Base-by-base conservation (phyloP, 2,113 vertebrate species). In the Xenopus borealis region DNA sequence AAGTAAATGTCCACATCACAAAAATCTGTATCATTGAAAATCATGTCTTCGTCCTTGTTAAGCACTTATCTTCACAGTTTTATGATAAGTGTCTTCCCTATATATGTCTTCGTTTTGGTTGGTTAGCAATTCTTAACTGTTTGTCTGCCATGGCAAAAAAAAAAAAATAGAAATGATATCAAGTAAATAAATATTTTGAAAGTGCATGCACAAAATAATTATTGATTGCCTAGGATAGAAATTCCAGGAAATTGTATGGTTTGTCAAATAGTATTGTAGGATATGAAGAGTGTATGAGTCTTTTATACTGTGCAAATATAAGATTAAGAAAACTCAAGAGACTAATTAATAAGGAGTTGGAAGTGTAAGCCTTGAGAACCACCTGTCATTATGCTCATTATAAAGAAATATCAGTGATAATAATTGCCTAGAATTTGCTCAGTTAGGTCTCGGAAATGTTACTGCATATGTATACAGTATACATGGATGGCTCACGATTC, bases 61-160 rank as follows among this genome's bases (percentile, higher is more conserved):
- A 40, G 16, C 17, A 23, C 80, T 79, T 67, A 72, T 10, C 13
- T n/a, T 66, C 40, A 18, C 16, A 2, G n/a, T 19, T 0, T 1
- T 7, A 11, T 17, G 23, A 13, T 33, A 7, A 12, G 12, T 27
- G 4, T 14, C 27, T 63, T 27, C 3, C 87, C 83, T 83, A 85
- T 84, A 82, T n/a, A 8, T n/a, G 13, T 16, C 14, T 55, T n/a
- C 85, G 86, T 83, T 82, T 81, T 75, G 84, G 82, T 87, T 87
- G 82, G 2, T n/a, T 55, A 53, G 52, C 6, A 80, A 82, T 86
- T 83, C 71, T 83, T 78, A 44, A 55, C 14, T 13, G 47, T 2
- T 4, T 50, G 3, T 12, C 14, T 50, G 4, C 11, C 6, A 66
- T 46, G 4, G 62, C 17, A 40, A 40, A 4, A 40, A 40, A 40